Percentiles rank a stretch among this genome's conserved stretches.
Evolutionary conservation across 1,140 invertebrate genomes (phyloP).

Genomic region (Drosophila gunungcola): DNA sequence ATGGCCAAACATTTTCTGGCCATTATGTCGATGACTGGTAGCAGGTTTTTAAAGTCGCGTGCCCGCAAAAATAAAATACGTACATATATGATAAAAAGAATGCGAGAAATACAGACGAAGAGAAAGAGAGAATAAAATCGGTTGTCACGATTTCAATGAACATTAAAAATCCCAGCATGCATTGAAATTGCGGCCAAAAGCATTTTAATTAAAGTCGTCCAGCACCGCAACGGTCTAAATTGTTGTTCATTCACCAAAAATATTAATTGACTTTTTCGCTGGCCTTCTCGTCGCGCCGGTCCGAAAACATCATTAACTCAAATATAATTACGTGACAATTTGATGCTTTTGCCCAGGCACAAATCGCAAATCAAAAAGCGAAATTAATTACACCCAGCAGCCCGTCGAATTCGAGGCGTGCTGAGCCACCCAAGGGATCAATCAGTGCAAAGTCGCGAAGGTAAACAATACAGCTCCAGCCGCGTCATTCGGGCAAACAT

Average conservation of each 20-base stretch:
- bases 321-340: slow-evolving; percentile 84
- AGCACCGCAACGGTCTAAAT: slow-evolving; percentile 54
- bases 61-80: slow-evolving; percentile 10
- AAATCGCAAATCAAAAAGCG: slow-evolving; percentile 55
- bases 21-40: slow-evolving; percentile 28
- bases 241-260: slow-evolving; percentile 63
- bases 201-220: slow-evolving; percentile 69
- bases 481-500: slow-evolving; percentile 65
- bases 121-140: slow-evolving; percentile 24
- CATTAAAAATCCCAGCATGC: slow-evolving; percentile 77
- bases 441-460: slow-evolving; percentile 73
- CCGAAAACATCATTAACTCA: slow-evolving; percentile 74
- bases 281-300: slow-evolving; percentile 33
- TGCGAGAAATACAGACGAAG: slow-evolving; percentile 20
- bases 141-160: slow-evolving; percentile 63
- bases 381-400: slow-evolving; percentile 71
- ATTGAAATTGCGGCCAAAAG: slow-evolving; percentile 52
- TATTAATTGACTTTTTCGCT: slow-evolving; percentile 80
- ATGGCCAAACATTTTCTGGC: slow-evolving; percentile 48
- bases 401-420: slow-evolving; percentile 23
- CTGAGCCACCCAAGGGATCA: slow-evolving; percentile 72
- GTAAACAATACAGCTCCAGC: slow-evolving; percentile 70
- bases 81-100: slow-evolving; percentile 14
- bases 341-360: slow-evolving; percentile 53
- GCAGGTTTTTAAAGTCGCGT: slow-evolving; percentile 50